These are phyloP conservation scores for Barnardius zonarius DNA, from an alignment of 2,113 vertebrate species.

Conservation along the genomic window DNA sequence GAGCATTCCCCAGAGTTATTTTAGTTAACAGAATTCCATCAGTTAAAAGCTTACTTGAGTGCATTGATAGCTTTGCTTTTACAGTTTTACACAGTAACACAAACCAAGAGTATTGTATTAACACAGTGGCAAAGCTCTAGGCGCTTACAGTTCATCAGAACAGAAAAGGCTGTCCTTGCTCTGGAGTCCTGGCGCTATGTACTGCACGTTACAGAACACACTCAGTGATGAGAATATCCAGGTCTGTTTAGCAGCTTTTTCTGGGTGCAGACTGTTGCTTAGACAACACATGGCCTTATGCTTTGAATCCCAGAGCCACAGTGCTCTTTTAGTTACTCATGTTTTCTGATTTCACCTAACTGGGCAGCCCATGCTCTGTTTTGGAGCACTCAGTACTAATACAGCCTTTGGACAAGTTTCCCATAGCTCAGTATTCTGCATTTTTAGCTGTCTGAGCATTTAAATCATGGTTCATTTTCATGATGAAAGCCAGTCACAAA, in stretches of 20 bases:
- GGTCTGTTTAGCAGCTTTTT: background rate
- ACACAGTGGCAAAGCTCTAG: background rate
- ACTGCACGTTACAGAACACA: background rate
- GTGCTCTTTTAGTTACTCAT: background rate
- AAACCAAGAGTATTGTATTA: background rate
- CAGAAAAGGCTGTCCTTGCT: background rate
- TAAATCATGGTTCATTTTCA: background rate
- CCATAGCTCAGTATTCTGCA: background rate
- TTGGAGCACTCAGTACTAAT: background rate
- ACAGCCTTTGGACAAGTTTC: background rate
- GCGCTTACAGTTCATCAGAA: background rate
- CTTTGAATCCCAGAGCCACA: background rate
- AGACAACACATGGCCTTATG: background rate
- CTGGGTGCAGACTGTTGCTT: background rate
- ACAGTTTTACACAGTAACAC: background rate
- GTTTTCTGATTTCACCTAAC: background rate
- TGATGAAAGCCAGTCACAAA: constrained; percentile 32
- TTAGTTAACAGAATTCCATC: background rate
- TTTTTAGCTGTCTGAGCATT: background rate
- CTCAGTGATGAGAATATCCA: background rate
- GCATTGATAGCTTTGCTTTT: background rate
- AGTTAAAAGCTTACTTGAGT: background rate
- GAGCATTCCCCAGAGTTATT: background rate
- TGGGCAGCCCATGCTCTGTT: background rate
- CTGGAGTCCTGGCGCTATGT: background rate